A percentile compares a stretch with the other conserved stretches of the same genome.
Conservation (phyloP, 2,888 invertebrate genomes). For the Himalopsyche japonica region DNA sequence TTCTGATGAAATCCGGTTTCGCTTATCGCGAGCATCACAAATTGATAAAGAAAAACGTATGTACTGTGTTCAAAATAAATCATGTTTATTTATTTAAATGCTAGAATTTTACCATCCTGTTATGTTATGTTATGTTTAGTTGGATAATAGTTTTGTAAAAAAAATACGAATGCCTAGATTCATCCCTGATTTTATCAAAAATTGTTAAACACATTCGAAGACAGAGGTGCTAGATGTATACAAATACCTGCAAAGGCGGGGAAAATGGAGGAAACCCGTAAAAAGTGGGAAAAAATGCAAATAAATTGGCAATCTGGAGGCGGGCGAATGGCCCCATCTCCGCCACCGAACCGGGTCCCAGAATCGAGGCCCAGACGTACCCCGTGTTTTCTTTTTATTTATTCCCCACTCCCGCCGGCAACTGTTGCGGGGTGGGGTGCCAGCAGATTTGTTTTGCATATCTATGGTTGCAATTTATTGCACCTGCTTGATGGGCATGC, state of each 20-base stretch:
- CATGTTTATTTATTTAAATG: no score
- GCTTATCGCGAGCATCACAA: no score
- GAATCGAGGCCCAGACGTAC: background rate
- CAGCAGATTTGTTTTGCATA: conserved; percentile 29
- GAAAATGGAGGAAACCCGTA: background rate
- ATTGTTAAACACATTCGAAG: background rate
- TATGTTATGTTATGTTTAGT: no score
- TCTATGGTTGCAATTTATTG: conserved; percentile 30
- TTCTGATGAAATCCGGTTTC: no score
- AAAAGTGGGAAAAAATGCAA: conserved; percentile 19
- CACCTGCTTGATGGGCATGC: conserved; percentile 14
- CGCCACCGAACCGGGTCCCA: background rate
- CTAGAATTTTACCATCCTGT: no score
- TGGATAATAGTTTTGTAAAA: no score
- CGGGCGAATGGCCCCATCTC: background rate
- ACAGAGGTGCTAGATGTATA: background rate
- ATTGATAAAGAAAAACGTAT: no score
- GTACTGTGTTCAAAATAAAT: no score
- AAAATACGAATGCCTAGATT: background rate
- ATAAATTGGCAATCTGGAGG: conserved; percentile 30
- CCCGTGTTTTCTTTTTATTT: background rate
- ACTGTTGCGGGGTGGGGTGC: background rate
- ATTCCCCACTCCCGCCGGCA: background rate
- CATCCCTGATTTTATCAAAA: background rate
- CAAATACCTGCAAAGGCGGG: background rate